These are phyloP conservation scores for Catharus minimus DNA, from an alignment of 2,113 vertebrate species.

Conservation along the genomic window DNA sequence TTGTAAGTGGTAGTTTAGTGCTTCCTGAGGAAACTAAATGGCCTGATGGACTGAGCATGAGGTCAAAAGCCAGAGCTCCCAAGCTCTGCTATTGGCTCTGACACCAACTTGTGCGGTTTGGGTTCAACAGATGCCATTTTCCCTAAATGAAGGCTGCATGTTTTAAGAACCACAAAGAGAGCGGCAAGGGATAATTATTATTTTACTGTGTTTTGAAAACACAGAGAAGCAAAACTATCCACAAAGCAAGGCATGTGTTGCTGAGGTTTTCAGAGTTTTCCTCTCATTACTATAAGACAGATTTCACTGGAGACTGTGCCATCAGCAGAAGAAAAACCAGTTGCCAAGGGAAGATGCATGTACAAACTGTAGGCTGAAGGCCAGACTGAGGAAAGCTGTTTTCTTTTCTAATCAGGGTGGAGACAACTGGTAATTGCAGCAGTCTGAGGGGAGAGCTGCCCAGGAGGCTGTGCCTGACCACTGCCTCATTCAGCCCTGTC, in stretches of 20 bases:
- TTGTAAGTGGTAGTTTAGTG: neutral
- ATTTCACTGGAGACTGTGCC: neutral
- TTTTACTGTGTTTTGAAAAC: constrained; percentile 42
- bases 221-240: neutral
- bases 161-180: constrained; percentile 14
- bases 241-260: accelerated
- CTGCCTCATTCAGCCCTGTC: accelerated
- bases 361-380: neutral
- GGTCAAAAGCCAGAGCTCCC: neutral
- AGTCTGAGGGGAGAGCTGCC: neutral
- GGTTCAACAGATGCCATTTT: neutral
- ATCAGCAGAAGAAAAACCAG: constrained; percentile 11
- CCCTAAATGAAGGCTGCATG: neutral
- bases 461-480: neutral
- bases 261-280: constrained; percentile 8
- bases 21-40: neutral
- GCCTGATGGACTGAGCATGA: neutral
- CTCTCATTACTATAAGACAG: neutral
- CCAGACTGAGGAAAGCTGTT: neutral
- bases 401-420: neutral
- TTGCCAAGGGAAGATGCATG: neutral
- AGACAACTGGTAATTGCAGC: neutral
- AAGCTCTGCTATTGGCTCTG: neutral
- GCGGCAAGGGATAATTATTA: constrained; percentile 8
- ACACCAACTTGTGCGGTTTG: neutral